These are phyloP conservation scores for Dryobotodes eremita DNA, from an alignment of 2,888 invertebrate genomes.

Conservation along the genomic window DNA sequence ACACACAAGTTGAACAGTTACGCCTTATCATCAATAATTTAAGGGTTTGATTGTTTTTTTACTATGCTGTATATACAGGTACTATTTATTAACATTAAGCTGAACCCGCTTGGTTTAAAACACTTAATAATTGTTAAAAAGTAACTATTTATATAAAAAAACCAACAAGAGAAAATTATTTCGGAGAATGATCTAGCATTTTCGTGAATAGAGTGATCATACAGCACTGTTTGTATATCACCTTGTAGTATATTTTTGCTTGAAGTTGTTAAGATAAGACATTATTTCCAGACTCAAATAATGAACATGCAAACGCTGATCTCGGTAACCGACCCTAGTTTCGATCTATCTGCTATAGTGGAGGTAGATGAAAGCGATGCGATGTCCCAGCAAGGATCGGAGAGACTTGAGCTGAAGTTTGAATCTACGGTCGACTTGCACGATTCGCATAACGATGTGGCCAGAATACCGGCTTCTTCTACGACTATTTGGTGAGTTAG, in stretches of 20 bases:
- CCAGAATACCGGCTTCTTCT: conserved; percentile 80
- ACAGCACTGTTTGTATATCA: not conserved
- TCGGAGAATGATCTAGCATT: not conserved
- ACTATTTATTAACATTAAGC: not conserved
- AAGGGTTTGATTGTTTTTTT: conserved; percentile 74
- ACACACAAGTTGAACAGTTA: conserved; percentile 86
- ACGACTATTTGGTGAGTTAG: conserved; percentile 83
- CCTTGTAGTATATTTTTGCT: not conserved
- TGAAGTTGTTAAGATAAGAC: not conserved
- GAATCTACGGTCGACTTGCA: conserved; percentile 82
- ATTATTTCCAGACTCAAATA: conserved; percentile 82
- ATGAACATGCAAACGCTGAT: conserved; percentile 88
- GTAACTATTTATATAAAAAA: too few species aligned
- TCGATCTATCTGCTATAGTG: conserved; percentile 87
- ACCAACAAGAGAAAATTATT: not conserved
- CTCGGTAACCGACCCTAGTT: conserved; percentile 86
- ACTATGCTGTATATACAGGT: not conserved
- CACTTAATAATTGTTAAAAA: not conserved
- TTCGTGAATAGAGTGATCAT: not conserved
- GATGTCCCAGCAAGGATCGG: conserved; percentile 81
- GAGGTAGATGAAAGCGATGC: conserved; percentile 87
- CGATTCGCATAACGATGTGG: conserved; percentile 80
- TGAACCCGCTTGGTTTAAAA: not conserved
- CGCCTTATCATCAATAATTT: conserved; percentile 83
- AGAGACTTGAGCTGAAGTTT: conserved; percentile 84